Percentiles rank a stretch among this genome's conserved stretches.
phyloP scores from a whole-genome alignment of 1,140 invertebrate species.

The Lerema accius region DNA sequence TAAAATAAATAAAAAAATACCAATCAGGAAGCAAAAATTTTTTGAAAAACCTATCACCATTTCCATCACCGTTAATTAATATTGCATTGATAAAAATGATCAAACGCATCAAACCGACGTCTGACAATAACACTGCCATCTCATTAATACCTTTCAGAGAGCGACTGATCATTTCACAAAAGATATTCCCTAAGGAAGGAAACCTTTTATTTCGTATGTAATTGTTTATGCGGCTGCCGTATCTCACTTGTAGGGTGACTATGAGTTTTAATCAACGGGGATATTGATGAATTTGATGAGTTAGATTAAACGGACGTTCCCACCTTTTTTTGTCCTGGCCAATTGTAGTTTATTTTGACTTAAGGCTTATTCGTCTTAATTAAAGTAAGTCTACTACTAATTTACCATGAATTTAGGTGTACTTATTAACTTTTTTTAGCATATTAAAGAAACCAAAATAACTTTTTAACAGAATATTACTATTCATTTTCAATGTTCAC shows the following conservation, averaged over 20 bases:
- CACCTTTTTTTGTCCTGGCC: conserved; percentile 21
- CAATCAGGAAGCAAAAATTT: too few species aligned
- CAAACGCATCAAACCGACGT: conserved; percentile 45
- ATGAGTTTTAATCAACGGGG: conserved; percentile 7
- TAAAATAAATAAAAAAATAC: too few species aligned
- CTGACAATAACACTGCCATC: conserved; percentile 49
- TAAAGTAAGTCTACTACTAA: too few species aligned
- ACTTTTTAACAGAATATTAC: too few species aligned
- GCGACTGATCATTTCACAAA: conserved; percentile 70
- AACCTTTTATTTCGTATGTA: conserved; percentile 66
- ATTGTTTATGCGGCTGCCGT: conserved; percentile 70
- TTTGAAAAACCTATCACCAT: conserved; percentile 2
- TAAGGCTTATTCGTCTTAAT: too few species aligned
- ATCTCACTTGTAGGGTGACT: conserved; percentile 47
- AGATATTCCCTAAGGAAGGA: conserved; percentile 64
- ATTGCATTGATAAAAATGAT: conserved; percentile 39
- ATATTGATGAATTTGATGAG: background rate
- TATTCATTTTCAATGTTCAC: too few species aligned
- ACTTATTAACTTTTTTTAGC: too few species aligned
- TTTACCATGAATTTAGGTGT: too few species aligned
- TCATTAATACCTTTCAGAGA: conserved; percentile 61
- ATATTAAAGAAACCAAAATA: too few species aligned
- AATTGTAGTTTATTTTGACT: too few species aligned
- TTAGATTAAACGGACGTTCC: too few species aligned
- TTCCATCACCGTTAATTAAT: conserved; percentile 21